Base-by-base conservation (phyloP, 2,797 vertebrate species). In the Neostethus bicornis region DNA sequence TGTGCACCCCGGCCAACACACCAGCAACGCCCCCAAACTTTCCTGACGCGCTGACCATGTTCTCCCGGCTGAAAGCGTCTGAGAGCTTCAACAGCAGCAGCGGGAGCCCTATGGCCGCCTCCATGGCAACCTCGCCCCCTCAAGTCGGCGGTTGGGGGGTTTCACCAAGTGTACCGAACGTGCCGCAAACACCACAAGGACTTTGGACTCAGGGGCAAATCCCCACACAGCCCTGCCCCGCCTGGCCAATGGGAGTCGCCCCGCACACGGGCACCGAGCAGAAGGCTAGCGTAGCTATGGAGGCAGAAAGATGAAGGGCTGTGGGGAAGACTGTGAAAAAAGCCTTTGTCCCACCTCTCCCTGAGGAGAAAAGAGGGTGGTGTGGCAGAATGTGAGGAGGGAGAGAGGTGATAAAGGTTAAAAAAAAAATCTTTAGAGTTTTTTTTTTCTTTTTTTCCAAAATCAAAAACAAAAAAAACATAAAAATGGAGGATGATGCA, bases 1-100 rank as follows among this genome's bases (percentile, higher is more conserved):
- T 99, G 96, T 97, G 97, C 87, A 96, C 96, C 85, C 97, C 96
- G 0, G 95, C 96, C 90, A 99, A 98, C 93, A 98, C 96, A 37
- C 97, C 96, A 0, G 97, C 96, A 41, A 98, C 96, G 1, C 96
- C 96, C 34, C 96, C 96, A 54, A 99, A 98, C 91, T 98, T 98
- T 80, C 97, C 96, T 0, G 96, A 98, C 0, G 92, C 97, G 11
- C 89, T 99, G 86, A 93, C 96, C 90, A 98, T 98, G 96, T 98
- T 98, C 87, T 97, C 96, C 35, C 90, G 95, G 60, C 95, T 99
- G 85, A 98, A 97, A 83, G 95, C 96, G 50, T 99, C 96, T 0
- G 96, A 99, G 89, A 96, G 95, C 88, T 96, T 97, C 85, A 94
- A 91, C 84, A 89, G 94, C 82, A 92, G 92, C 73, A 85, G 89